Percentiles rank a stretch among this genome's conserved stretches.
These are phyloP conservation scores for Eudasyphora cyanicolor DNA, from an alignment of 2,888 invertebrate genomes.

Conservation along the genomic window DNA sequence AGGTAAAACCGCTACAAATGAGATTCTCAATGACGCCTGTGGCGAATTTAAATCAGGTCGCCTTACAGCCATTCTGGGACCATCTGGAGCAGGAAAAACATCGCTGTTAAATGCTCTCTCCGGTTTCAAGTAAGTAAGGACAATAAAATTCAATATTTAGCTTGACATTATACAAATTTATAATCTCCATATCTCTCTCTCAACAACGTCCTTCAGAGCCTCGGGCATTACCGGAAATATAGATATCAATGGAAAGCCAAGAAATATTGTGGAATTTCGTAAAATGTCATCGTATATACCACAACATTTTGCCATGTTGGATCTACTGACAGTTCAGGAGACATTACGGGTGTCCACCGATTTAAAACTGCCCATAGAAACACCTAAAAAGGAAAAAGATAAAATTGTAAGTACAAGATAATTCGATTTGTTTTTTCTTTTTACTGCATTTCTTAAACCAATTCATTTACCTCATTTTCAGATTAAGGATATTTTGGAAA, in stretches of 20 bases:
- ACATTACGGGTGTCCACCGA: slow-evolving; percentile 91
- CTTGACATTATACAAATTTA: background rate
- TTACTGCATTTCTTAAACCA: too few relatives aligned
- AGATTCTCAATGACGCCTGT: slow-evolving; percentile 82
- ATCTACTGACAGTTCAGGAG: slow-evolving; percentile 90
- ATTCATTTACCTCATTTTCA: too few relatives aligned
- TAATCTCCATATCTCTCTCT: too few relatives aligned
- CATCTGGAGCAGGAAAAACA: slow-evolving; percentile 89
- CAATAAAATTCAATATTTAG: background rate
- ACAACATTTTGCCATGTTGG: slow-evolving; percentile 90
- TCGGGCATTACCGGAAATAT: slow-evolving; percentile 83
- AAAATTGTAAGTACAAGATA: slow-evolving; percentile 82
- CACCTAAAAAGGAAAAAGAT: slow-evolving; percentile 83
- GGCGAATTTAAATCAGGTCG: slow-evolving; percentile 84
- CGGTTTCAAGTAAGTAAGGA: slow-evolving; percentile 83
- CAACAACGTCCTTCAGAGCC: slow-evolving; percentile 67
- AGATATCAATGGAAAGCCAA: slow-evolving; percentile 84
- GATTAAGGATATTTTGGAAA: slow-evolving; percentile 89
- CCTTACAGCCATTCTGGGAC: slow-evolving; percentile 85
- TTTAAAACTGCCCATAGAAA: slow-evolving; percentile 87
- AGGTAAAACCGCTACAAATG: slow-evolving; percentile 35
- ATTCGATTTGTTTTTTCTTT: too few relatives aligned
- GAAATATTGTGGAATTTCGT: slow-evolving; percentile 85
- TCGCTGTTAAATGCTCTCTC: slow-evolving; percentile 88
- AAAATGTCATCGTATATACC: slow-evolving; percentile 87